A percentile compares a stretch with the other conserved stretches of the same genome.
Conservation (phyloP, 2,888 invertebrate species). For the Aelia acuminata region DNA sequence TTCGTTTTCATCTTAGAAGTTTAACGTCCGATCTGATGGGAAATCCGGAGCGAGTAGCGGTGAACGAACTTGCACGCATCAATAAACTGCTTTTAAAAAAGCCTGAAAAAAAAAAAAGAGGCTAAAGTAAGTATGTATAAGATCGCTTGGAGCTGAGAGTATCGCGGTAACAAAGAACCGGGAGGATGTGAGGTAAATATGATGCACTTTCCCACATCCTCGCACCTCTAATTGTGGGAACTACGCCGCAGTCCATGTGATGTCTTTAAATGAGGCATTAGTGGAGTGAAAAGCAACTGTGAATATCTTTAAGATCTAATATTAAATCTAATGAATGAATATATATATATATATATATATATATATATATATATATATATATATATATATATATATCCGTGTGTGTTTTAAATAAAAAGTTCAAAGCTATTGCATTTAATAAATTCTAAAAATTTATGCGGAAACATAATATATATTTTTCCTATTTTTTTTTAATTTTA, state of each 20-base stretch:
- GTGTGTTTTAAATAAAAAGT: no score
- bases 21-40: background rate
- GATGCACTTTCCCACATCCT: constrained; percentile 27
- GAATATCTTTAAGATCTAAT: background rate
- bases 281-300: background rate
- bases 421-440: background rate
- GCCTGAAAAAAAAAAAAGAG: background rate
- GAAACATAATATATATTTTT: background rate
- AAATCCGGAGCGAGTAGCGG: background rate
- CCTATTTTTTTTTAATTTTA: background rate
- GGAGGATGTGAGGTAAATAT: constrained; percentile 22
- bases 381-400: no score
- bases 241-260: background rate
- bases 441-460: background rate
- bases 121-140: background rate
- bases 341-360: no score
- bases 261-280: background rate
- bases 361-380: no score
- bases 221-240: constrained; percentile 10
- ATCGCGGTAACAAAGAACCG: background rate
- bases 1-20: no score
- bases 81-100: background rate
- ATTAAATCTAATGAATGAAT: no score
- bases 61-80: background rate
- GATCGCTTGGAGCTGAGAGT: background rate